Evolutionary conservation across 2,888 invertebrate species (phyloP).

Genomic region (Venusia cambrica): DNA sequence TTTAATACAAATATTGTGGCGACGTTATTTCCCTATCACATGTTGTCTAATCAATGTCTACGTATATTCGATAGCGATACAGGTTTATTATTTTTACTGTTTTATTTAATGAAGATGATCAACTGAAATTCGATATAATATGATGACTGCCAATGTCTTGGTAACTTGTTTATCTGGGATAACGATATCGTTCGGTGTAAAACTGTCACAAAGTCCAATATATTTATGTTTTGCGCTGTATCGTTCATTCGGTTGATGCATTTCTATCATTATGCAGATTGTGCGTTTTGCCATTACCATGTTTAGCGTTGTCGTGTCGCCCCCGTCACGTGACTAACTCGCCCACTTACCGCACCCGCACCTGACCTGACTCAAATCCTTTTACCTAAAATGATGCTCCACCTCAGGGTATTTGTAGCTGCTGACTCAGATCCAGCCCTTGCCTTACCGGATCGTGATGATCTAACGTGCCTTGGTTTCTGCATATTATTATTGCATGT

Average conservation of each 20-base stretch:
- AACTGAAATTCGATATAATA: no score
- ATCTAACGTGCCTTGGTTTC: conserved; percentile 35
- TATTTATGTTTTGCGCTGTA: conserved; percentile 3
- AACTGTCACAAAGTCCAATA: no score
- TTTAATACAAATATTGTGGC: conserved; percentile 1
- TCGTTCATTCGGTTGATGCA: no score
- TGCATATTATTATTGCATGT: conserved; percentile 20
- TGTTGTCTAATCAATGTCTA: conserved; percentile 6
- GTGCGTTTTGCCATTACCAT: conserved; percentile 33
- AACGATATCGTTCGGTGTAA: no score
- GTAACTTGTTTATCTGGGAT: no score
- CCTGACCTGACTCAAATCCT: no score
- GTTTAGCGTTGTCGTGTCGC: conserved; percentile 32
- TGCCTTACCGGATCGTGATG: conserved; percentile 33
- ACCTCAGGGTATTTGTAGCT: no score
- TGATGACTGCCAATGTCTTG: no score
- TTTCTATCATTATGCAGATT: no score
- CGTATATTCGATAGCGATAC: neutral
- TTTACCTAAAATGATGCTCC: no score
- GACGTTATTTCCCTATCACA: conserved; percentile 8
- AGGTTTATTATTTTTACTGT: conserved; percentile 5
- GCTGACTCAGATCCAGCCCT: conserved; percentile 34
- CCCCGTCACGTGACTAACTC: conserved; percentile 33
- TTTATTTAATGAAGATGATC: no score
- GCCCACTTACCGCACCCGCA: no score